phyloP scores from a whole-genome alignment of 37 sponge, comb jelly and placozoan species.

The Petrosia ficiformis region DNA sequence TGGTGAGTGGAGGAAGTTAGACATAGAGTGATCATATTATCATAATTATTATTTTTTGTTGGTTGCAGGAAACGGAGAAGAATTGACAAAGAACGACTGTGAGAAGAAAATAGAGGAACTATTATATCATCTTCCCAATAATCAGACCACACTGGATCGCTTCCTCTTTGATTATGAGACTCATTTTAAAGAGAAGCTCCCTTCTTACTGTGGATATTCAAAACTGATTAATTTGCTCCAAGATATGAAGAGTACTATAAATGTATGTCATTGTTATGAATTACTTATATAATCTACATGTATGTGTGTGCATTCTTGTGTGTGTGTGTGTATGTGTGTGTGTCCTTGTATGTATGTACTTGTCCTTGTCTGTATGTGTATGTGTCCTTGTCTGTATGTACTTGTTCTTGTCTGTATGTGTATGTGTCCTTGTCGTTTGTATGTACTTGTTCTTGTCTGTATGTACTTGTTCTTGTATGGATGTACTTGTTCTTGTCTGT shows the following conservation, averaged over 20 bases:
- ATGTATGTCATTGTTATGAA: neutral
- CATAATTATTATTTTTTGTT: no score
- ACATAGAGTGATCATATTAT: no score
- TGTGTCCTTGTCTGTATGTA: neutral
- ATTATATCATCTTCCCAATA: slow-evolving; percentile 16
- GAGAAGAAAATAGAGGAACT: slow-evolving; percentile 33
- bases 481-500: no score
- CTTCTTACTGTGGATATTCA: slow-evolving; percentile 33
- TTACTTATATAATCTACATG: neutral
- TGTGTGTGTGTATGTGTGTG: neutral
- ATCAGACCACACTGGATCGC: slow-evolving; percentile 25
- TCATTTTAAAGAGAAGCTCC: slow-evolving; percentile 17
- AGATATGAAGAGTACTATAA: neutral
- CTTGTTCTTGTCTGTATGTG: neutral
- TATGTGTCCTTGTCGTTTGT: neutral
- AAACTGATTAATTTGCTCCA: slow-evolving; percentile 56
- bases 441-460: neutral
- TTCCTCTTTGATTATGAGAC: slow-evolving; percentile 43
- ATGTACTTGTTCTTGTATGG: no score
- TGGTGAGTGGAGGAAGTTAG: no score
- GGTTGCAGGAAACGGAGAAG: no score
- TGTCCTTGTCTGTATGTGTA: no score
- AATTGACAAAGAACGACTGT: slow-evolving; percentile 15
- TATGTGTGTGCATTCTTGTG: no score
- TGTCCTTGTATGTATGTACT: neutral